Evolutionary conservation across 2,113 vertebrate genomes (phyloP), one percentile per base, ranked within the genome.

Genomic region (Papio anubis): DNA sequence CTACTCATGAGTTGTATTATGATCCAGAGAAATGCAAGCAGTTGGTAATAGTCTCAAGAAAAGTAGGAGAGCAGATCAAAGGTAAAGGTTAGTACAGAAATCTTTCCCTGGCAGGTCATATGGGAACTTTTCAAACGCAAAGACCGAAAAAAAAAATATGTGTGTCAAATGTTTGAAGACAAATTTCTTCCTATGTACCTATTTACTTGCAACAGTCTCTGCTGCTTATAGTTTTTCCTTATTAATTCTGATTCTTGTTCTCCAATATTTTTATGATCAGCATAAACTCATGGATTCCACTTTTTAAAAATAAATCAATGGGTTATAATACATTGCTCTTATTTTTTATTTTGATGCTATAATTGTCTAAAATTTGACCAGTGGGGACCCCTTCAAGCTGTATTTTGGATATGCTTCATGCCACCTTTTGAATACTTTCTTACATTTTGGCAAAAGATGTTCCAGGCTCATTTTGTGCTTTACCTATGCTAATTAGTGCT

Each of bases 191-290:
- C 5, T 82, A 38, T 64, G 27, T 72, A 79, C 17, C 5, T 32
- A 73, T 68, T 91, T 35, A 48, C 87, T 93, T 88, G n/a, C 87
- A 96, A 90, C 21, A 88, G 52, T 93, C 52, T 91, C 45, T 64
- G 12, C 8, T 92, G 40, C 12, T 94, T 73, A 96, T 2, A 38
- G 3, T 27, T 95, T 90, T 70, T 38, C 32, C 21, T 92, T 90
- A 50, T 97, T 94, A 86, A 89, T 82, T 94, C 50, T 75, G 13
- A 88, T 16, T 80, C 55, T 80, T 25, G 4, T 79, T 79, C n/a
- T 6, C 38, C 16, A 59, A 55, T 55, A 17, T 59, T 32, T 72
- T 82, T 87, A 76, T 35, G 14, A 91, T 70, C 27, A 88, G 9
- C 16, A 81, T 70, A 35, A 90, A 52, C 5, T 78, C 35, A 88